Evolutionary conservation across 2,888 invertebrate species (phyloP), one percentile per base, ranked within the genome.

Genomic region (Saturnia pavonia): DNA sequence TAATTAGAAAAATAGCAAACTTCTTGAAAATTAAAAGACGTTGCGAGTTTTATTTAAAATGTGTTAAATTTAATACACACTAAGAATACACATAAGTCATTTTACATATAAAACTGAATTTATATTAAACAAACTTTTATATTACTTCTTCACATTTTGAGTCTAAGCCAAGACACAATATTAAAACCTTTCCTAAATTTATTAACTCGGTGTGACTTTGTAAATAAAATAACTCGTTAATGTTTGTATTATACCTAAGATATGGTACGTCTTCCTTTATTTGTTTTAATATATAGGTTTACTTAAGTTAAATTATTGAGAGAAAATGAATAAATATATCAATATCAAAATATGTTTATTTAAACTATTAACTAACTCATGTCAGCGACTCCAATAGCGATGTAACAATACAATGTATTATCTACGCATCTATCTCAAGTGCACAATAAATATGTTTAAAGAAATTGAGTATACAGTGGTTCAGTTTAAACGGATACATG

Each of bases 221-320:
- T 92, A 91, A 88, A 92, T 92, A 91, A 82, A 80, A 78, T 82
- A 82, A 82, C 82, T 87, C 87, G 88, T 89, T 90, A 83, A 86
- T 87, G 85, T 88, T 89, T 86, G 84, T 85, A 81, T 84, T 76
- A 83, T 86, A 85, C 85, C 84, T 81, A 79, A 76, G 78, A 84
- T 82, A 83, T 85, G 87, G 87, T 91, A 88, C 79, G 92, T 93
- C 92, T 94, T 92, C 93, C 92, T 91, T 82, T 88, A 85, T 88
- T 90, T 92, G 91, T 93, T 91, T 91, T 88, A 87, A 82, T 91
- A 86, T 89, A 89, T 88, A 92, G 85, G 79, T 85, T 80, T 86
- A 82, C 78, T 78, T 92, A 91, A 92, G 91, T 91, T 94, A 93
- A 93, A 92, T 93, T 94, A 93, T 93, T 94, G 88, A 92, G 87